A percentile compares a stretch with the other conserved stretches of the same genome.
phyloP scores from a whole-genome alignment of 2,797 vertebrate species.

The Lepidocolaptes lacrymiger region DNA sequence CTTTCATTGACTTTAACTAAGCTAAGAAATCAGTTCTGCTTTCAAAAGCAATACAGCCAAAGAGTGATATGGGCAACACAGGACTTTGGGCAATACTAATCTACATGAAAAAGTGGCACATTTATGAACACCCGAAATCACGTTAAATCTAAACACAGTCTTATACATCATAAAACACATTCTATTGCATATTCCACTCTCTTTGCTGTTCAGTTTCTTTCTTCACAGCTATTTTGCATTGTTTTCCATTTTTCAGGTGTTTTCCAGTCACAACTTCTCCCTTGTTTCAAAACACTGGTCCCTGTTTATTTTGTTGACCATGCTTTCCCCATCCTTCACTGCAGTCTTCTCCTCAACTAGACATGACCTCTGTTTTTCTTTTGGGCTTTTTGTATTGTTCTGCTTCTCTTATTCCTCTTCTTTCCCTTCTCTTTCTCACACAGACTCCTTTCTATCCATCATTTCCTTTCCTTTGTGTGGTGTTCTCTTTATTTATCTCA shows the following conservation, averaged over 20 bases:
- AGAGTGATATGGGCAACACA: conserved; percentile 24
- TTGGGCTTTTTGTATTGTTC: neutral
- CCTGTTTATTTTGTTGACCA: neutral
- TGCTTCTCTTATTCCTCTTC: neutral
- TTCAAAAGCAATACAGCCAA: conserved; percentile 60
- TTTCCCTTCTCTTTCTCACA: neutral
- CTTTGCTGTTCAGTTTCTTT: conserved; percentile 4
- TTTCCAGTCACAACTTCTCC: neutral
- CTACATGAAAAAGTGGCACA: conserved; percentile 37
- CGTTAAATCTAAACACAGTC: neutral
- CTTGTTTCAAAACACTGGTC: neutral
- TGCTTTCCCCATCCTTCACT: neutral
- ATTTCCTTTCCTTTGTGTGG: neutral
- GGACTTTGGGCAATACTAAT: conserved; percentile 10
- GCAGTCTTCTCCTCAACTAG: neutral
- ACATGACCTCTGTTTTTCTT: neutral
- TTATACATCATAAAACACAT: neutral
- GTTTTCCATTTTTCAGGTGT: conserved; percentile 16
- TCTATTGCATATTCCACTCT: conserved; percentile 27
- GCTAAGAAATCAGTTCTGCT: conserved; percentile 40
- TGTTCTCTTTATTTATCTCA: neutral
- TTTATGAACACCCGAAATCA: conserved; percentile 35
- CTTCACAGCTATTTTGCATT: conserved; percentile 15
- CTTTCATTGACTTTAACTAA: conserved; percentile 1
- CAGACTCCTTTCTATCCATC: neutral